Evolutionary conservation across 64 coral and sea anemone genomes (phyloP).

Genomic region (Catalaphyllia jardinei): DNA sequence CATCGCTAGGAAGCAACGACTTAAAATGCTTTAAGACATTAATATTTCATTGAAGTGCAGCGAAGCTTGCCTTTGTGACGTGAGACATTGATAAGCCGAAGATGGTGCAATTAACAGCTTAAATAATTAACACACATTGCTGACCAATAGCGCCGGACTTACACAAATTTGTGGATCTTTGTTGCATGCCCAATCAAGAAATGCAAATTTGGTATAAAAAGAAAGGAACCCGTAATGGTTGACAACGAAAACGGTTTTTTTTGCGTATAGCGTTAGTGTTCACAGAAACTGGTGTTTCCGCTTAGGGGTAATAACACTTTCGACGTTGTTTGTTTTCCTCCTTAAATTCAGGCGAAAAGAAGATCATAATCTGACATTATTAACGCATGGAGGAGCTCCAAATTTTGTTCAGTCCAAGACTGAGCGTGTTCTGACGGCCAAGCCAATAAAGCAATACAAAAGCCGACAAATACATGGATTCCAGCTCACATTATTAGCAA

Average conservation of each 20-base stretch:
- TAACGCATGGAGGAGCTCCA: neutral
- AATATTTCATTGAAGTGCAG: conserved; percentile 23
- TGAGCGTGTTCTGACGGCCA: neutral
- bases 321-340: neutral
- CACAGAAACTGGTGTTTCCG: neutral
- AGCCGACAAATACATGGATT: neutral
- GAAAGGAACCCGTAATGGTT: neutral
- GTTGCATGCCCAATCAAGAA: conserved; percentile 1
- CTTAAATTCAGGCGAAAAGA: neutral
- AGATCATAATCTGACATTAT: neutral
- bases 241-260: neutral
- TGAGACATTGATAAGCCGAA: neutral
- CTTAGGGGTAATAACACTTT: neutral
- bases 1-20: conserved; percentile 23
- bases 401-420: neutral
- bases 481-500: conserved; percentile 5
- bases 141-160: conserved; percentile 18
- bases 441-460: too few species aligned
- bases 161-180: conserved; percentile 18
- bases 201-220: conserved; percentile 30
- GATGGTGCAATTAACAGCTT: conserved; percentile 26
- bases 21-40: neutral
- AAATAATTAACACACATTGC: conserved; percentile 45
- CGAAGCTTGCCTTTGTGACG: conserved; percentile 27
- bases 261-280: neutral